Conservation (phyloP, 2,113 vertebrate species). For the Origma solitaria region DNA sequence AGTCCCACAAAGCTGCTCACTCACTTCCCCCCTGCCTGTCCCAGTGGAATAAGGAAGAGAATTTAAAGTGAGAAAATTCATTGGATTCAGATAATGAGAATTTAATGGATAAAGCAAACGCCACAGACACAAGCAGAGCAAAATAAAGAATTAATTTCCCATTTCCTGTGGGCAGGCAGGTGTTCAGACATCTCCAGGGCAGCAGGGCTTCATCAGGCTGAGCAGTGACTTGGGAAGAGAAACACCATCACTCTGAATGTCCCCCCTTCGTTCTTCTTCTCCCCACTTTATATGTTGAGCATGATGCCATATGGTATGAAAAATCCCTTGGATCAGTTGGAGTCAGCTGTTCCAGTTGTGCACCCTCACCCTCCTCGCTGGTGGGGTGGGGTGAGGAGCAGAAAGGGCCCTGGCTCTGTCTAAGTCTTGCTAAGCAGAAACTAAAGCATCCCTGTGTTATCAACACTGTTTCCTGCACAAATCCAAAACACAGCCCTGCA, state of each 20-base stretch:
- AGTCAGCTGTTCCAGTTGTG: background rate
- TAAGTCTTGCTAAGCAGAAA: background rate
- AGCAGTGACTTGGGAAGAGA: background rate
- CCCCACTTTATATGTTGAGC: background rate
- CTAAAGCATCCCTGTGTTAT: background rate
- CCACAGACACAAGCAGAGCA: background rate
- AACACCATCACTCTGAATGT: background rate
- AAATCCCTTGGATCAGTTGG: background rate
- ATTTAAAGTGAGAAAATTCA: background rate
- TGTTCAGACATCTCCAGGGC: background rate
- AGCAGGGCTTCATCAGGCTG: background rate
- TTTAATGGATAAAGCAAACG: background rate
- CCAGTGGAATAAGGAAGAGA: background rate
- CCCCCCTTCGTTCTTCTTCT: background rate
- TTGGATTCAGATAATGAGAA: background rate
- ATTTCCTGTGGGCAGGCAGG: background rate
- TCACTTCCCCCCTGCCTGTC: background rate
- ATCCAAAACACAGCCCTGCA: background rate
- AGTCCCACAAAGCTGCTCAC: accelerated
- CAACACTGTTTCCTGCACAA: background rate
- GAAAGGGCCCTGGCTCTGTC: background rate
- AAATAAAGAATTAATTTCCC: background rate
- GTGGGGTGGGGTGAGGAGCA: background rate
- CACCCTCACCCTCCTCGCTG: background rate
- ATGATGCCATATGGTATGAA: background rate